These are phyloP conservation scores for Calonectris borealis DNA, from an alignment of 2,113 vertebrate species.

Conservation along the genomic window DNA sequence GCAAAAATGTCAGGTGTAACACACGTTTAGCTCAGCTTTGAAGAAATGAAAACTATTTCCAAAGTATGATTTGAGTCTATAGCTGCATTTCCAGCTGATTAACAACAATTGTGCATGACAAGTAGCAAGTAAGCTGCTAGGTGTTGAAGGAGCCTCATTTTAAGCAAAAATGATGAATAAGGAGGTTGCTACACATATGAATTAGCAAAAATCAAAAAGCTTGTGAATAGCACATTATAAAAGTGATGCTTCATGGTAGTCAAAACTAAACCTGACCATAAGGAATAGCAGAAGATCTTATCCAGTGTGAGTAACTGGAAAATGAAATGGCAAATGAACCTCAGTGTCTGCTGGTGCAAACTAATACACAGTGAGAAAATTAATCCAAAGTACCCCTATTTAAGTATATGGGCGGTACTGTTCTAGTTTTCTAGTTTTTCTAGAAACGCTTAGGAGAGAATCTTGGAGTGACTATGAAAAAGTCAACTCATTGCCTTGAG, in stretches of 20 bases:
- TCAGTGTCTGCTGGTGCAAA: not conserved
- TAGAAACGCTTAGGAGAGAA: not conserved
- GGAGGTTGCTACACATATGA: not conserved
- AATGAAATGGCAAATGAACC: not conserved
- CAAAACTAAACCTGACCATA: not conserved
- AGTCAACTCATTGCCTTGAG: not conserved
- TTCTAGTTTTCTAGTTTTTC: not conserved
- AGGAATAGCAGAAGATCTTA: not conserved
- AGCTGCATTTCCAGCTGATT: not conserved
- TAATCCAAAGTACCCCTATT: not conserved
- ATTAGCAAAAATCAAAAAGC: not conserved
- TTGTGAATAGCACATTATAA: not conserved
- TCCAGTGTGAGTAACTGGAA: not conserved
- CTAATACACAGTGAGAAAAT: not conserved
- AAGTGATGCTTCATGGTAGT: not conserved
- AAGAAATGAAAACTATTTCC: not conserved
- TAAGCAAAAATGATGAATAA: not conserved
- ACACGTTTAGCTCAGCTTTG: not conserved
- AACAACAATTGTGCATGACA: not conserved
- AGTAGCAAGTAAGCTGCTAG: not conserved
- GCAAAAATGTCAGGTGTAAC: not conserved
- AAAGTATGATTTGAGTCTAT: not conserved
- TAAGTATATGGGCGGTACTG: not conserved
- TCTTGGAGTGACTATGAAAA: not conserved
- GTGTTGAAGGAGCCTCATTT: not conserved